A percentile compares a stretch with the other conserved stretches of the same genome.
Conservation (phyloP, 2,113 vertebrate genomes). For the Pelecanus crispus region DNA sequence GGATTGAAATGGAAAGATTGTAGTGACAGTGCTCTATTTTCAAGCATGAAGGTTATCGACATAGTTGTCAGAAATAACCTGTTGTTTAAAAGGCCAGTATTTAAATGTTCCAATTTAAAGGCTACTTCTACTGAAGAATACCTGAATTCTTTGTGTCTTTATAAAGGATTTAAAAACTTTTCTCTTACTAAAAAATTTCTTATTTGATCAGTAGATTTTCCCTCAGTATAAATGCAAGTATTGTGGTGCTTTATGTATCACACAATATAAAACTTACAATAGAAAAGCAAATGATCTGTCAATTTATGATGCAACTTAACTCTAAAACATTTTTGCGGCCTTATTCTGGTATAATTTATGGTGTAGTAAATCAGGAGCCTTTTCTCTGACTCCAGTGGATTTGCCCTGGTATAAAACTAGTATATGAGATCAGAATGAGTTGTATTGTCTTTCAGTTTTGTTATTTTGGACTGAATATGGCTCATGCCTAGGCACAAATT, state of each 20-base stretch:
- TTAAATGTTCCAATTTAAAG: neutral
- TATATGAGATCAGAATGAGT: neutral
- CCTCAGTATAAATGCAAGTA: neutral
- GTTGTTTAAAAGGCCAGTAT: neutral
- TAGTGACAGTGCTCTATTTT: neutral
- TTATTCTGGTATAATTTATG: neutral
- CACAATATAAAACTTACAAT: neutral
- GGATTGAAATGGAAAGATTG: neutral
- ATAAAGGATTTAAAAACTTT: neutral
- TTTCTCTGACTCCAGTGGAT: neutral
- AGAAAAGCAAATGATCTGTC: neutral
- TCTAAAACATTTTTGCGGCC: neutral
- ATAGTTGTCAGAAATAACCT: neutral
- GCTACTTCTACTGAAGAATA: neutral
- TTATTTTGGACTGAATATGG: neutral
- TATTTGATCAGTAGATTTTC: neutral
- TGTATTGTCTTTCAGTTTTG: neutral
- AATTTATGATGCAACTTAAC: neutral
- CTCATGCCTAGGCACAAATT: neutral
- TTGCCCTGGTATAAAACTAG: neutral
- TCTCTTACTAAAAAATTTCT: neutral
- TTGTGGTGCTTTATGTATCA: neutral
- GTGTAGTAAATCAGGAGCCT: neutral
- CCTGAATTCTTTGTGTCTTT: neutral
- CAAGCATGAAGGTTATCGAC: neutral